A percentile compares a stretch with the other conserved stretches of the same genome.
phyloP scores from a whole-genome alignment of 2,888 invertebrate genomes.

The Zaprionus lineosus region DNA sequence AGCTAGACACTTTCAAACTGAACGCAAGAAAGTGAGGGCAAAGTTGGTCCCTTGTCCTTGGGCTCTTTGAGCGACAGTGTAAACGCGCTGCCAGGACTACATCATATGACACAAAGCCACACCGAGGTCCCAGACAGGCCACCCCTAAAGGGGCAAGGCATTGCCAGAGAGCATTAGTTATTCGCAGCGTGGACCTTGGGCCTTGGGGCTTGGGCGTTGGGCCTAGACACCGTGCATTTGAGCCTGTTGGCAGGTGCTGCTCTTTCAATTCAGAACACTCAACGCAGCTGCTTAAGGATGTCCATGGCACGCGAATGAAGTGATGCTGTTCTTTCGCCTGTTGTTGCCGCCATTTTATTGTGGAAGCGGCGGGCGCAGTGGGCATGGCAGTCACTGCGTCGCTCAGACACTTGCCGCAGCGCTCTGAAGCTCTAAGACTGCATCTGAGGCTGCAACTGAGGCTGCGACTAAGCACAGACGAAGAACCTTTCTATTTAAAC shows the following conservation, averaged over 20 bases:
- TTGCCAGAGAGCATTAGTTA: constrained; percentile 40
- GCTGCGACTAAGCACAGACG: background rate
- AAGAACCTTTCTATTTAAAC: constrained; percentile 72
- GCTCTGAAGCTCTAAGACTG: no score
- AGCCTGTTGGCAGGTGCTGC: constrained; percentile 30
- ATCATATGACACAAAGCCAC: background rate
- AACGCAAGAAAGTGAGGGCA: no score
- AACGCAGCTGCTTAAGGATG: constrained; percentile 52
- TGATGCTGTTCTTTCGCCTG: constrained; percentile 22
- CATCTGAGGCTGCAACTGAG: constrained; percentile 8
- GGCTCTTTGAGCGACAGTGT: no score
- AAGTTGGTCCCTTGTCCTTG: no score
- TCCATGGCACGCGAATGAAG: constrained; percentile 49
- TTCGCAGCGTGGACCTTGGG: constrained; percentile 53
- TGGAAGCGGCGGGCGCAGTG: constrained; percentile 8
- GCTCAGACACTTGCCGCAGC: no score
- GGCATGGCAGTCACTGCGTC: no score
- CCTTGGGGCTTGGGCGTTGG: no score
- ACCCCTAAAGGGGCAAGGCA: no score
- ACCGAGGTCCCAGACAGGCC: no score
- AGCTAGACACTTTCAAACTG: no score
- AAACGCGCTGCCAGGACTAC: no score
- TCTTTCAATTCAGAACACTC: constrained; percentile 55
- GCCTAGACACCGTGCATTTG: constrained; percentile 9
- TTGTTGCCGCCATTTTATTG: no score